phyloP scores from a whole-genome alignment of 2,888 invertebrate species.

The Tinea semifulvella region DNA sequence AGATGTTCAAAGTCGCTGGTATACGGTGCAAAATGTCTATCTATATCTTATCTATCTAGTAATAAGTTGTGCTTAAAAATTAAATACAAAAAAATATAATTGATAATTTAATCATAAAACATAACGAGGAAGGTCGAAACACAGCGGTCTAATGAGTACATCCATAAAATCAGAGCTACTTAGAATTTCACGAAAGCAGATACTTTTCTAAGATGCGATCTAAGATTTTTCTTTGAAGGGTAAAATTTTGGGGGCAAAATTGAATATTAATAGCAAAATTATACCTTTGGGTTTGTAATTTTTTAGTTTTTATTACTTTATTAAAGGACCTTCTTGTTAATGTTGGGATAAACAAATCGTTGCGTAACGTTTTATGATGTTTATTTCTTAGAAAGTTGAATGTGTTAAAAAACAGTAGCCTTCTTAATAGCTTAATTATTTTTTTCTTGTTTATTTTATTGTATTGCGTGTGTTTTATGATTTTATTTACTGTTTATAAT shows the following conservation, averaged over 20 bases:
- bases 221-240: conserved; percentile 58
- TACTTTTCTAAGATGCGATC: conserved; percentile 50
- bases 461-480: background rate
- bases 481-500: too few relatives aligned
- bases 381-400: conserved; percentile 41
- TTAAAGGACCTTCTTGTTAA: conserved; percentile 52
- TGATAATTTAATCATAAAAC: too few relatives aligned
- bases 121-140: too few relatives aligned
- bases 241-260: conserved; percentile 53
- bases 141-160: too few relatives aligned
- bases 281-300: conserved; percentile 38
- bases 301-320: conserved; percentile 59
- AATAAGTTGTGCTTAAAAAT: too few relatives aligned
- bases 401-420: conserved; percentile 64
- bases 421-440: conserved; percentile 57
- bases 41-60: too few relatives aligned
- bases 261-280: conserved; percentile 67
- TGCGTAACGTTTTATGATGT: conserved; percentile 33
- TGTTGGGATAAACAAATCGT: conserved; percentile 58
- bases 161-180: conserved; percentile 42
- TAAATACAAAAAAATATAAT: too few relatives aligned
- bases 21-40: too few relatives aligned
- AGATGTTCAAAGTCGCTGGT: too few relatives aligned
- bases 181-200: conserved; percentile 49
- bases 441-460: conserved; percentile 43